Conservation (phyloP, 1,140 invertebrate genomes). For the Acromyrmex echinatior region DNA sequence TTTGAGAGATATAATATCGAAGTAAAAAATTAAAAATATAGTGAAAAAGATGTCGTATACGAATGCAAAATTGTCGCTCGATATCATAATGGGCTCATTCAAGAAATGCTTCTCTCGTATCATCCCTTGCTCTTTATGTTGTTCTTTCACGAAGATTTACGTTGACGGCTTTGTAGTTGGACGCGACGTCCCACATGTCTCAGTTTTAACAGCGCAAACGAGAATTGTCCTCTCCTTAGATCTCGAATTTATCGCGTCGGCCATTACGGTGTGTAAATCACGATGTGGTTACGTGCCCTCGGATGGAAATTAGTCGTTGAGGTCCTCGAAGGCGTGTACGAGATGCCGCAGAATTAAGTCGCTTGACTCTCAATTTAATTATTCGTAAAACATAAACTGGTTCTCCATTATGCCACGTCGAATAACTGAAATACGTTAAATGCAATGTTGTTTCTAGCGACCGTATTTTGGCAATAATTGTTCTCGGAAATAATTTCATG, state of each 20-base stretch:
- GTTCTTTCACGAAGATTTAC: slow-evolving; percentile 75
- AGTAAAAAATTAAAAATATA: slow-evolving; percentile 2
- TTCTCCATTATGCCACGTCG: background rate
- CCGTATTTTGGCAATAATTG: background rate
- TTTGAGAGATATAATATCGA: background rate
- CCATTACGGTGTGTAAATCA: slow-evolving; percentile 76
- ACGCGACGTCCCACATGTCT: slow-evolving; percentile 76
- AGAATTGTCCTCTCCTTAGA: slow-evolving; percentile 77
- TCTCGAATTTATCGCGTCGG: slow-evolving; percentile 79
- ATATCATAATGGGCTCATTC: slow-evolving; percentile 27
- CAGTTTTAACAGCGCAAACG: slow-evolving; percentile 66
- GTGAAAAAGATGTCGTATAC: background rate
- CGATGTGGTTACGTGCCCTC: slow-evolving; percentile 30
- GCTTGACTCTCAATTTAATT: slow-evolving; percentile 17
- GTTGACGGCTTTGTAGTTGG: slow-evolving; percentile 81
- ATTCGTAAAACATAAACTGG: slow-evolving; percentile 15
- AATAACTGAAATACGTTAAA: slow-evolving; percentile 23
- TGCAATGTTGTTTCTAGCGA: background rate
- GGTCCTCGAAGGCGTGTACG: background rate
- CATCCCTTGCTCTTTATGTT: slow-evolving; percentile 54
- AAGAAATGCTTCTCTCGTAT: slow-evolving; percentile 45
- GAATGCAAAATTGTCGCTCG: slow-evolving; percentile 30
- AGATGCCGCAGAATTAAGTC: slow-evolving; percentile 48
- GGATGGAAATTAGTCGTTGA: slow-evolving; percentile 75
- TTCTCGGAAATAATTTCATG: slow-evolving; percentile 28